These are phyloP conservation scores for Xiphophorus couchianus DNA, from an alignment of 2,113 vertebrate genomes.

Conservation along the genomic window DNA sequence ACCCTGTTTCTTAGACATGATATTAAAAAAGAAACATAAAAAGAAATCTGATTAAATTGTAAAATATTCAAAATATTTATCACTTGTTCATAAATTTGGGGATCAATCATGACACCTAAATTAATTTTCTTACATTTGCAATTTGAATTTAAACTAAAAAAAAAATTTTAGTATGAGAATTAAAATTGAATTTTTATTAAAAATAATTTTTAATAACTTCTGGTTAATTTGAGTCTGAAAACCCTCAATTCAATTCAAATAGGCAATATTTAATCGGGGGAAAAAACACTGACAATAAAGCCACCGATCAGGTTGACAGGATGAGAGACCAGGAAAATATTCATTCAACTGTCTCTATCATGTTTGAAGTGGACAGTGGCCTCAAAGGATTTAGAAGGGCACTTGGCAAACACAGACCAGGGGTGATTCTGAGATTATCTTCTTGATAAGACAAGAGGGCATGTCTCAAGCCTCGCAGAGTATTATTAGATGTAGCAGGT, in stretches of 20 bases:
- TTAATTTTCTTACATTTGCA: not conserved
- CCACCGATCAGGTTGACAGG: not conserved
- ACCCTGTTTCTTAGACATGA: no score
- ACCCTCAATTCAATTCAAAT: not conserved
- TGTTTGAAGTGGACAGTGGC: slow-evolving; percentile 7
- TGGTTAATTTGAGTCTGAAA: not conserved
- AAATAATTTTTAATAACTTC: not conserved
- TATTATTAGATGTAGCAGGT: not conserved
- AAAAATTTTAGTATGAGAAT: not conserved
- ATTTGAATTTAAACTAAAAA: not conserved
- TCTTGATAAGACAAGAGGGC: not conserved
- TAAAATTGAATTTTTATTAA: not conserved
- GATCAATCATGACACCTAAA: not conserved
- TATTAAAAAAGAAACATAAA: no score
- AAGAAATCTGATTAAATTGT: not conserved
- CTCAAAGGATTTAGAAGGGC: slow-evolving; percentile 3
- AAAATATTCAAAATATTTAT: not conserved
- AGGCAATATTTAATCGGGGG: no score
- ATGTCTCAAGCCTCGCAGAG: not conserved
- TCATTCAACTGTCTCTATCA: not conserved
- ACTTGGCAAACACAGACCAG: not conserved
- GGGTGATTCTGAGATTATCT: not conserved
- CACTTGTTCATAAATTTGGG: not conserved
- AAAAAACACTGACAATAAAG: not conserved
- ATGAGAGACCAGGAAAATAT: not conserved